Percentiles rank a stretch among this genome's conserved stretches.
Evolutionary conservation across 37 sponge, comb jelly and placozoan genomes (phyloP).

Genomic region (Oopsacas minuta): DNA sequence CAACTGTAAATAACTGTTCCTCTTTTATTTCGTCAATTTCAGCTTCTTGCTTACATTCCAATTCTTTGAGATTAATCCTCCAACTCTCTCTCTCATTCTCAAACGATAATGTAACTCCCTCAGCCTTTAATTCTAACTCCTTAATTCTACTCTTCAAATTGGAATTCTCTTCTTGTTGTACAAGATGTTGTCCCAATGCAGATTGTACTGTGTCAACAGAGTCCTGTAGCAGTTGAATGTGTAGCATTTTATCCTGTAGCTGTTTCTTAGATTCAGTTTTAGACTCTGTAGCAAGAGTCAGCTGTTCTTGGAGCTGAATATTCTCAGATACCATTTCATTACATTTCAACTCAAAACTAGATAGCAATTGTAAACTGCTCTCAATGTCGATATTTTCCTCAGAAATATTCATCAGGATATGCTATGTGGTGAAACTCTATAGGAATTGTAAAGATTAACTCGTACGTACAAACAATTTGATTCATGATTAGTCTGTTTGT

Average conservation of each 20-base stretch:
- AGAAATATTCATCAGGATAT: background rate
- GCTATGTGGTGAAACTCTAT: too few species aligned
- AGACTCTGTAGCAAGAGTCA: background rate
- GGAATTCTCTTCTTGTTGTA: background rate
- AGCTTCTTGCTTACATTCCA: background rate
- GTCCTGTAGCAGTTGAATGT: background rate
- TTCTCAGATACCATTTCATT: background rate
- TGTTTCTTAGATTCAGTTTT: background rate
- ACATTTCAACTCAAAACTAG: constrained; percentile 11
- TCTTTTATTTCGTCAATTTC: background rate
- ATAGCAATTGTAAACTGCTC: background rate
- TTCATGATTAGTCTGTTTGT: too few species aligned
- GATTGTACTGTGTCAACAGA: background rate
- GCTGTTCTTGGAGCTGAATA: background rate
- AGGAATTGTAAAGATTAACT: too few species aligned
- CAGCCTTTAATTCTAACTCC: background rate
- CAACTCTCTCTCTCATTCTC: background rate
- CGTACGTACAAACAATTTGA: too few species aligned
- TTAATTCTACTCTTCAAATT: background rate
- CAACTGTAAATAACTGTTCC: background rate
- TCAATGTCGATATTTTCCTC: background rate
- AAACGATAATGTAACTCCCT: background rate
- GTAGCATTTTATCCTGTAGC: background rate
- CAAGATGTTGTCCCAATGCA: background rate
- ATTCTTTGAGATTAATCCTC: background rate